Evolutionary conservation across 2,888 invertebrate genomes (phyloP).

Genomic region (Omphaloscelis lunosa): DNA sequence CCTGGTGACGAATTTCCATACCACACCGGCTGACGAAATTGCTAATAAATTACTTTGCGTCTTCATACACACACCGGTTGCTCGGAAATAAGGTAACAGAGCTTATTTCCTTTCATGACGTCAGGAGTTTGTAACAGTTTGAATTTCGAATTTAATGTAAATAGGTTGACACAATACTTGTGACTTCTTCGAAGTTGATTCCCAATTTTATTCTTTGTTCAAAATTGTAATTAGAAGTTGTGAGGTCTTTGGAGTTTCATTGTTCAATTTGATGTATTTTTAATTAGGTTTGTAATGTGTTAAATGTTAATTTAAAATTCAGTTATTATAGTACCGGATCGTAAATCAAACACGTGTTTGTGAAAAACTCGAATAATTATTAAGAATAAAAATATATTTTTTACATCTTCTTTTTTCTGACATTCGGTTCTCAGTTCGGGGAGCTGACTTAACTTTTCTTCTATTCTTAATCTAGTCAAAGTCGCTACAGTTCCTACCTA

Average conservation of each 20-base stretch:
- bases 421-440: too few relatives aligned
- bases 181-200: conserved; percentile 20
- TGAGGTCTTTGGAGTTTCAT: conserved; percentile 18
- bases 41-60: conserved; percentile 33
- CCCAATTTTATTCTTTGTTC: conserved; percentile 24
- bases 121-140: conserved; percentile 27
- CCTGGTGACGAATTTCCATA: conserved; percentile 48
- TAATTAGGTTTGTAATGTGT: conserved; percentile 6
- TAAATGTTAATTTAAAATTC: conserved; percentile 8
- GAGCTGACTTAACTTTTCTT: too few relatives aligned
- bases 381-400: too few relatives aligned
- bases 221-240: conserved; percentile 38
- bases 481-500: too few relatives aligned
- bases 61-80: conserved; percentile 34
- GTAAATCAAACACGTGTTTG: too few relatives aligned
- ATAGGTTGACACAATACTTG: neutral
- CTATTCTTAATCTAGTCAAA: too few relatives aligned
- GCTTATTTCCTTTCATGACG: conserved; percentile 30
- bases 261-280: neutral
- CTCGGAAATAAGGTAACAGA: conserved; percentile 37
- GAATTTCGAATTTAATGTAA: conserved; percentile 22
- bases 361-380: too few relatives aligned
- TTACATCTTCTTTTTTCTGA: too few relatives aligned
- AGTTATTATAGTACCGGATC: too few relatives aligned
- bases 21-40: conserved; percentile 28